A percentile compares a stretch with the other conserved stretches of the same genome.
phyloP scores from a whole-genome alignment of 2,113 vertebrate genomes.

The Clarias gariepinus region DNA sequence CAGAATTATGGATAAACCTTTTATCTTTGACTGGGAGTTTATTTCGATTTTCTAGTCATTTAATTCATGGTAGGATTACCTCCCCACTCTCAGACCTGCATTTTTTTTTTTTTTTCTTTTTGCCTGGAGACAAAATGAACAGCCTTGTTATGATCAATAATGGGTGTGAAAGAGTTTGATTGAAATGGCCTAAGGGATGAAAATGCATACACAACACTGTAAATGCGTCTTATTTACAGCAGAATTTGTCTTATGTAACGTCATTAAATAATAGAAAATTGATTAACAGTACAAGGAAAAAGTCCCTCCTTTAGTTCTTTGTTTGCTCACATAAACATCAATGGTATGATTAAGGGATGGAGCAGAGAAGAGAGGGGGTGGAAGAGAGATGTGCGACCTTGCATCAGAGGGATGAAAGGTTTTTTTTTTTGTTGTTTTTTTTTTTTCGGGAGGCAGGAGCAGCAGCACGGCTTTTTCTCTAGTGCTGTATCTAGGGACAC shows the following conservation, averaged over 20 bases:
- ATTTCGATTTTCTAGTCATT: neutral
- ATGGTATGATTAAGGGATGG: neutral
- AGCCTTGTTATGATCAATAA: neutral
- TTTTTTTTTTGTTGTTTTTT: neutral
- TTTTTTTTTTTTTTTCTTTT: neutral
- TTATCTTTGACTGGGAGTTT: neutral
- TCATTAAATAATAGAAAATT: conserved; percentile 18
- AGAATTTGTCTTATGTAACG: conserved; percentile 43
- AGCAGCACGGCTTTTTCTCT: conserved; percentile 53
- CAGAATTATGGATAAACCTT: neutral
- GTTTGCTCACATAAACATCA: neutral
- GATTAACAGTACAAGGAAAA: neutral
- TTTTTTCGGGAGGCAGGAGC: neutral
- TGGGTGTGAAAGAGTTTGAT: neutral
- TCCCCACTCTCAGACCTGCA: neutral
- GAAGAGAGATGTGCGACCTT: neutral
- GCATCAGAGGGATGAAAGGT: neutral
- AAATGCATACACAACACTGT: too few species aligned
- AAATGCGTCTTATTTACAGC: neutral
- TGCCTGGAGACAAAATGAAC: neutral
- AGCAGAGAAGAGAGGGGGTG: neutral
- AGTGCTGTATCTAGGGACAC: conserved; percentile 67
- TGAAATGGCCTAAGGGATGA: neutral
- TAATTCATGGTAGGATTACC: neutral
- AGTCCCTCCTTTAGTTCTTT: neutral